Percentiles rank a stretch among this genome's conserved stretches.
These are phyloP conservation scores for Arctocebus calabarensis DNA, from an alignment of 2,797 vertebrate species.

Conservation along the genomic window DNA sequence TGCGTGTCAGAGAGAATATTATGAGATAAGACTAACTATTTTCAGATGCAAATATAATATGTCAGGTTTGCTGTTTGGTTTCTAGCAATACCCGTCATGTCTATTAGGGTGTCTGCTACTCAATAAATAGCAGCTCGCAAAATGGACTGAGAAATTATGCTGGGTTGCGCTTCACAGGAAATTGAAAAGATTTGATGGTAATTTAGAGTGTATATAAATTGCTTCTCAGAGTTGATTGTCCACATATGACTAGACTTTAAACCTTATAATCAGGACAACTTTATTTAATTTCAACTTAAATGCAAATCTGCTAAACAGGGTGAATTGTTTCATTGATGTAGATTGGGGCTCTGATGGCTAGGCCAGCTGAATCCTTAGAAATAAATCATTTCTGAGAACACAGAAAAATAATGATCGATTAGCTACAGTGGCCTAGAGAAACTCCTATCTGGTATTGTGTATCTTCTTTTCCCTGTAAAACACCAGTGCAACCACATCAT, in stretches of 20 bases:
- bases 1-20: slow-evolving; percentile 46
- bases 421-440: not conserved
- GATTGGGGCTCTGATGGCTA: not conserved
- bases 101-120: not conserved
- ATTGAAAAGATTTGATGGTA: slow-evolving; percentile 5
- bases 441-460: not conserved
- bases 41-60: slow-evolving; percentile 53
- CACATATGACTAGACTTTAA: not conserved
- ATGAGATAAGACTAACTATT: slow-evolving; percentile 50
- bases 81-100: not conserved
- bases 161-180: not conserved
- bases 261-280: not conserved
- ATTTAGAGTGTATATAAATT: not conserved
- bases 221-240: not conserved
- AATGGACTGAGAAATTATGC: not conserved
- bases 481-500: not conserved
- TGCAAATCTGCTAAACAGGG: not conserved
- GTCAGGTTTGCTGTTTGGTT: slow-evolving; percentile 10
- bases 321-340: not conserved
- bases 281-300: slow-evolving; percentile 31
- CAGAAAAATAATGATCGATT: not conserved
- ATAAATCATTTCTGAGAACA: not conserved
- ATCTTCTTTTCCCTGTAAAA: not conserved
- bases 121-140: not conserved
- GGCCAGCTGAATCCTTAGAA: not conserved